Evolutionary conservation across 2,888 invertebrate genomes (phyloP).

Genomic region (Hirtodrosophila trivittata): DNA sequence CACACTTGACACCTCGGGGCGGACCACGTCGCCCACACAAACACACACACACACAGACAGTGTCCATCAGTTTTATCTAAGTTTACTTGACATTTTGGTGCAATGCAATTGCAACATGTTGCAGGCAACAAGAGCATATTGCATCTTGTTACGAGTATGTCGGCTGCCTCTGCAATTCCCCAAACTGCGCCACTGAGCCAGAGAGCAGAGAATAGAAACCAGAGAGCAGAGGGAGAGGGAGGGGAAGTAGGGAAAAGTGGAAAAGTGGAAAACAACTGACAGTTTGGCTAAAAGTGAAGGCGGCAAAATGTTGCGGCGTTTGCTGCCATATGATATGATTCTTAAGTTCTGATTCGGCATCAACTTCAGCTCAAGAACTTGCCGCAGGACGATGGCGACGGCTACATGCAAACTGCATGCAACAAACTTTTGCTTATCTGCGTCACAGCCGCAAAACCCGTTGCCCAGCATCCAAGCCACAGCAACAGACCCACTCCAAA

Average conservation of each 20-base stretch:
- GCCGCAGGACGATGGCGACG: conserved; percentile 36
- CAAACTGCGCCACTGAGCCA: too few species aligned
- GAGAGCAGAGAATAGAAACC: too few species aligned
- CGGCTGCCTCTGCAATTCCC: conserved; percentile 11
- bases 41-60: conserved; percentile 3
- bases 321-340: conserved; percentile 73
- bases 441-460: conserved; percentile 36
- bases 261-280: conserved; percentile 26
- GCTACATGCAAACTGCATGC: conserved; percentile 39
- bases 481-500: too few species aligned
- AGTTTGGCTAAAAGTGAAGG: conserved; percentile 54
- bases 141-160: conserved; percentile 23
- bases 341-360: conserved; percentile 63
- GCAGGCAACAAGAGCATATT: conserved; percentile 42
- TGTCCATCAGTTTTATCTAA: conserved; percentile 46
- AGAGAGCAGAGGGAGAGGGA: too few species aligned
- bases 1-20: neutral
- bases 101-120: conserved; percentile 39
- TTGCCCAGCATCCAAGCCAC: conserved; percentile 31
- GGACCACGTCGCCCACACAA: conserved; percentile 2
- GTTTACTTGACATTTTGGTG: conserved; percentile 25
- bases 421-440: conserved; percentile 53
- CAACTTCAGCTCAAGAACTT: conserved; percentile 48
- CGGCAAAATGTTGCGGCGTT: conserved; percentile 52
- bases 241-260: too few species aligned